Conservation (phyloP, 2,888 invertebrate genomes). For the Hipparchia sbordonii region DNA sequence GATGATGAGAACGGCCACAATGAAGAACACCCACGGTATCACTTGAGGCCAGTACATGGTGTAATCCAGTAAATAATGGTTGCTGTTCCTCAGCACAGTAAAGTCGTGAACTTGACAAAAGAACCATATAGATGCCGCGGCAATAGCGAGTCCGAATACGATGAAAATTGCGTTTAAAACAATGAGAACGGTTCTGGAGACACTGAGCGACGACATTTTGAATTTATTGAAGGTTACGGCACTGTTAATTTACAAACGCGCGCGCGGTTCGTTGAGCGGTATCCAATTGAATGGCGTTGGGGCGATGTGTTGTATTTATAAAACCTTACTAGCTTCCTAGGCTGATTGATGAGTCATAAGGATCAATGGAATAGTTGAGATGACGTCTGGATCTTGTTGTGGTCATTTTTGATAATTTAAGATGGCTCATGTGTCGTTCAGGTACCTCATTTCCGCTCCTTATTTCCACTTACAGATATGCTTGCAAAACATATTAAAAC, state of each 20-base stretch:
- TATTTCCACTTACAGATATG: too few species aligned
- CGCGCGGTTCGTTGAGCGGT: conserved; percentile 40
- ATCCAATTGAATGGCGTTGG: conserved; percentile 62
- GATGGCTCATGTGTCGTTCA: not conserved
- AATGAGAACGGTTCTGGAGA: conserved; percentile 48
- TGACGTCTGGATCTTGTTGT: conserved; percentile 16
- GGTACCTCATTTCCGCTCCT: not conserved
- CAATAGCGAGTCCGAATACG: conserved; percentile 58
- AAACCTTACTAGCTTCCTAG: conserved; percentile 38
- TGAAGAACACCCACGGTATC: conserved; percentile 71
- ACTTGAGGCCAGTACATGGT: conserved; percentile 75
- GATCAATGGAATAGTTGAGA: conserved; percentile 35
- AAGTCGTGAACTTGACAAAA: conserved; percentile 63
- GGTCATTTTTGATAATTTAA: conserved; percentile 8
- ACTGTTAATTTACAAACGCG: conserved; percentile 12
- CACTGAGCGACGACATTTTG: conserved; percentile 46
- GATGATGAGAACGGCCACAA: conserved; percentile 61
- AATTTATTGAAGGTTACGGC: conserved; percentile 11
- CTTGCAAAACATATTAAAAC: too few species aligned
- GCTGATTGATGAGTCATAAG: conserved; percentile 44
- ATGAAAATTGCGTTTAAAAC: conserved; percentile 60
- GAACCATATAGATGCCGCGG: conserved; percentile 65
- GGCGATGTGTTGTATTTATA: conserved; percentile 50
- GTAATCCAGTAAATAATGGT: conserved; percentile 73
- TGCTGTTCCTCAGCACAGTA: conserved; percentile 62